Base-by-base conservation (phyloP, 1,140 invertebrate species). In the Drosophila orosa region DNA sequence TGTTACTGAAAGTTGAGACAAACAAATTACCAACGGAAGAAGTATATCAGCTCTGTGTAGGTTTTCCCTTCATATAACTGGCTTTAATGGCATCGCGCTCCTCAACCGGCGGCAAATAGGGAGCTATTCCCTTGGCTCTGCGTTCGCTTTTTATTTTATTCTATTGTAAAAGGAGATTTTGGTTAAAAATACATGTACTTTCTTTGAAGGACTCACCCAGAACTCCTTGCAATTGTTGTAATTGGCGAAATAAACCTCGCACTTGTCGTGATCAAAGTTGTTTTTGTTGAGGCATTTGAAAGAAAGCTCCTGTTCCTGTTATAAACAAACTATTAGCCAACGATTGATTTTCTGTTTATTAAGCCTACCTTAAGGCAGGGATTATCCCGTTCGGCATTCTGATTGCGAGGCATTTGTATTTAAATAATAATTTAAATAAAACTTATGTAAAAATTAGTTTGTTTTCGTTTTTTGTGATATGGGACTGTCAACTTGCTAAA, bases 171-270 rank as follows among this genome's bases (percentile, higher is more conserved):
- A 47, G 29, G 0, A 13, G 0, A 9, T 29, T 24, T 19, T 15
- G 35, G n/a, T 33, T 27, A 5, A 31, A 3, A 35, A 22, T 6
- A 17, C 19, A 47, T 7, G 7, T 3, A 42, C 37, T 58, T 69
- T 56, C 31, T 55, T 61, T 50, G 9, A 62, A 42, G 15, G n/a
- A 56, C 92, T 90, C 92, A 94, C 94, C 94, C 94, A 94, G 84
- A 94, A 94, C 63, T 93, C 94, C 78, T 94, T 94, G 90, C 95
- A 95, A 37, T 92, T 93, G 37, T 95, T 95, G 71, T 95, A 95
- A 75, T 95, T 95, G 40, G 94, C 94, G 75, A 95, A 95, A 82
- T 94, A 93, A 5, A 92, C 65, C 85, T 93, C 92, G 78, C 95
- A 95, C 83, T 94, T 94, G n/a, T 93, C 92, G 48, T 93, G 93